Percentiles rank a stretch among this genome's conserved stretches.
Conservation (phyloP, 2,888 invertebrate species). For the Enchytraeus crypticus region DNA sequence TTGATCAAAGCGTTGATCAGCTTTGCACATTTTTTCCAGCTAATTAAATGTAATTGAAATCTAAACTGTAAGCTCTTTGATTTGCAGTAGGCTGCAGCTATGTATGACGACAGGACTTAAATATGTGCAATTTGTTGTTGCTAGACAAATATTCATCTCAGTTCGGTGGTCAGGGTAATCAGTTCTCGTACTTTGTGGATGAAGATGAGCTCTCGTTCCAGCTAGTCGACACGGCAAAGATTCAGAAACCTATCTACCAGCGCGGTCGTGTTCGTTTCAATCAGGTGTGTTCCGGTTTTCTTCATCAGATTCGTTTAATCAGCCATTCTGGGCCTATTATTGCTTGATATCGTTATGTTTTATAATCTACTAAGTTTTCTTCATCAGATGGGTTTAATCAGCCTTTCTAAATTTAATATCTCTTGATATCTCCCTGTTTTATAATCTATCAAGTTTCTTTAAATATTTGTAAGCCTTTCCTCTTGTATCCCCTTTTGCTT, state of each 20-base stretch:
- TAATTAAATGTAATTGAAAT: neutral
- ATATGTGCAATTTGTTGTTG: conserved; percentile 9
- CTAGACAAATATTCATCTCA: conserved; percentile 47
- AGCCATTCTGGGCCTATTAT: neutral
- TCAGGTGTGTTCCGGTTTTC: conserved; percentile 40
- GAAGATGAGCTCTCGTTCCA: conserved; percentile 98
- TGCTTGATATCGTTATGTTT: neutral
- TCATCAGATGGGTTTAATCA: neutral
- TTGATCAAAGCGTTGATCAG: neutral
- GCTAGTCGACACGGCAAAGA: conserved; percentile 77
- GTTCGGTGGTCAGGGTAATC: conserved; percentile 61
- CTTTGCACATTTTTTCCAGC: too few species aligned
- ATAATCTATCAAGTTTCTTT: neutral
- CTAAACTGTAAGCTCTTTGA: neutral
- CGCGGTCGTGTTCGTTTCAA: conserved; percentile 61
- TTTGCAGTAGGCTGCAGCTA: neutral
- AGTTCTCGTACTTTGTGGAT: conserved; percentile 96
- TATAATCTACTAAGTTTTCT: neutral
- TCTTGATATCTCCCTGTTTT: neutral
- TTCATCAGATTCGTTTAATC: neutral
- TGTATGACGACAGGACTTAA: neutral
- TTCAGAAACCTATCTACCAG: conserved; percentile 62
- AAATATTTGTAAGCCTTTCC: too few species aligned
- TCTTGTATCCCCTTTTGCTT: too few species aligned
- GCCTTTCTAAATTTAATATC: neutral